Percentiles rank a stretch among this genome's conserved stretches.
These are phyloP conservation scores for Arrhamphus sclerolepis DNA, from an alignment of 2,797 vertebrate genomes.

Conservation along the genomic window DNA sequence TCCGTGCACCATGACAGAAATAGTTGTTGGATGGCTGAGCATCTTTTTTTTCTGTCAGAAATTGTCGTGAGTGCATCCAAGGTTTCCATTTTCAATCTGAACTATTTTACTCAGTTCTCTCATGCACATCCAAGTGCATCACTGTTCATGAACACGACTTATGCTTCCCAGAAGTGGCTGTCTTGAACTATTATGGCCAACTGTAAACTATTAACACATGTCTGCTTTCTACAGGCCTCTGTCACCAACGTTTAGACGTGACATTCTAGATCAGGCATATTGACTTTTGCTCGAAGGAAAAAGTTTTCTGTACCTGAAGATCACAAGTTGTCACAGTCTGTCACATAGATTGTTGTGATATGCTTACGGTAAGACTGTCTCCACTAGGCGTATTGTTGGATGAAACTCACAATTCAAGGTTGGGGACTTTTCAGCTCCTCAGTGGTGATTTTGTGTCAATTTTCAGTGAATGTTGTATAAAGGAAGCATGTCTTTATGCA, in stretches of 20 bases:
- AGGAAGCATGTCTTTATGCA: no score
- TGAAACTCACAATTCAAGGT: no score
- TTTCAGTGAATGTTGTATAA: no score
- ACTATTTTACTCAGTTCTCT: background rate
- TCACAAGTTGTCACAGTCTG: background rate
- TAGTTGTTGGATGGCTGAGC: background rate
- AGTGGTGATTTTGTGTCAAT: no score
- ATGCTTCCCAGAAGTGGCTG: background rate
- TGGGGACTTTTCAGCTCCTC: no score
- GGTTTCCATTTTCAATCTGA: background rate
- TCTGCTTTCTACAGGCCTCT: background rate
- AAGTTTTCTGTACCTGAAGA: background rate
- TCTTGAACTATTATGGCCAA: background rate
- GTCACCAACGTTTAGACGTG: no score
- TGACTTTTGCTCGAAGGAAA: no score
- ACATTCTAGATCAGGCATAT: no score
- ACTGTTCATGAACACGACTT: background rate
- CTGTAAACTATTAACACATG: background rate
- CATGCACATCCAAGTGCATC: background rate
- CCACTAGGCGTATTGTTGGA: no score
- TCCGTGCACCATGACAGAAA: background rate
- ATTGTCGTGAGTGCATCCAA: background rate
- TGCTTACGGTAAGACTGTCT: no score
- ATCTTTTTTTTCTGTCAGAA: conserved; percentile 1
- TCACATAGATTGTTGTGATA: no score